Evolutionary conservation across 2,113 vertebrate genomes (phyloP), one percentile per base, ranked within the genome.

Genomic region (Seriola dumerili): DNA sequence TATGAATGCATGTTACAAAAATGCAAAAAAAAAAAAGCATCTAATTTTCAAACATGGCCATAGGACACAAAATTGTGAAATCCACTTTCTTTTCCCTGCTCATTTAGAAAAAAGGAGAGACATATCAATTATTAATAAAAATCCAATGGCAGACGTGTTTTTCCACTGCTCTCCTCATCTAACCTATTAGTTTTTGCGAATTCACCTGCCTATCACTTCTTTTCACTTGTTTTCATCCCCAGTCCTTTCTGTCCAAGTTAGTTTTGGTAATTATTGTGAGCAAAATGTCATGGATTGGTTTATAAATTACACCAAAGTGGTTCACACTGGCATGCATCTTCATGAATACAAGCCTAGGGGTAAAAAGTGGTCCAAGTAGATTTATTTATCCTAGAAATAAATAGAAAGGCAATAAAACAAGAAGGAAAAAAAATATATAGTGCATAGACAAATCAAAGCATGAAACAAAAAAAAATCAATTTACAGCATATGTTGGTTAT

Each of bases 121-220:
- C 5, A 50, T 78, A 75, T 75, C 6, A 63, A 68, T 81, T 80
- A 81, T 81, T 81, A 67, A 80, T 54, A 38, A 71, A 29, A 71
- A 52, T 44, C 19, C 48, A 52, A 10, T 1, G 34, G 44, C 57
- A 3, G 65, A 71, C 17, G 19, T 69, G 34, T 71, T 71, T 72
- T 70, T 75, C 52, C 52, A 29, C 42, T n/a, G 19, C 34, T 48
- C 44, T 44, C 32, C 12, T 75, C 65, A n/a, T 73, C 16, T 36
- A 50, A 72, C 32, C 59, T 34, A 3, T 54, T 10, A 52, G 50
- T 64, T 85, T 29, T 63, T 57, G 4, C 34, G 12, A 66, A 44
- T 70, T 61, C 46, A 75, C 1, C 29, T 25, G 25, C 38, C 58
- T 13, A 5, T 32, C 14, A 6, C 13, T 29, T n/a, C 25, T 17